phyloP scores from a whole-genome alignment of 2,888 invertebrate species.

The Escarpia spicata region DNA sequence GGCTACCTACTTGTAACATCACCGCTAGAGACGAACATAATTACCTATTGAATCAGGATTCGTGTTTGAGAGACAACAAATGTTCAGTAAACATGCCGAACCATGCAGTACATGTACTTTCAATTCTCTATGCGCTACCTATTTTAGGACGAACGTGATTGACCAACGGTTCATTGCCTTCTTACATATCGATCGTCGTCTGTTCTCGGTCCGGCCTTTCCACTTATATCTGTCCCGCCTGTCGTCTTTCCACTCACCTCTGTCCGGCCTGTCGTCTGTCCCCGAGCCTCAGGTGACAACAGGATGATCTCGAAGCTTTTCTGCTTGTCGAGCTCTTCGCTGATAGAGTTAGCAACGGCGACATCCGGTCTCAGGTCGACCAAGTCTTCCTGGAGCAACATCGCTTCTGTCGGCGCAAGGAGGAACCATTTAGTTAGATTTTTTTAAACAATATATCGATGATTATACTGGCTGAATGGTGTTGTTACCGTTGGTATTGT shows the following conservation, averaged over 20 bases:
- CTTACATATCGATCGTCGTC: background rate
- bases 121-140: too few relatives aligned
- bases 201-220: slow-evolving; percentile 49
- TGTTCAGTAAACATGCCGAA: too few relatives aligned
- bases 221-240: slow-evolving; percentile 57
- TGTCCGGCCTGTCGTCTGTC: slow-evolving; percentile 65
- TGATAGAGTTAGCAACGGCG: background rate
- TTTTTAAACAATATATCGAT: background rate
- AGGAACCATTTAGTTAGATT: background rate
- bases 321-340: slow-evolving; percentile 47
- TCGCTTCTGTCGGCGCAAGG: slow-evolving; percentile 58
- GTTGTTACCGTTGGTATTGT: background rate
- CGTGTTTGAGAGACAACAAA: background rate
- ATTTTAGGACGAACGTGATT: background rate
- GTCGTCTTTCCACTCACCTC: slow-evolving; percentile 59
- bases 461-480: background rate
- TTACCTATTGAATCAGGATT: background rate
- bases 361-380: slow-evolving; percentile 67
- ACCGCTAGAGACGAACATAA: background rate
- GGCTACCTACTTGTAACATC: background rate
- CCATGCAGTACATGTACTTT: too few relatives aligned
- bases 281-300: slow-evolving; percentile 69
- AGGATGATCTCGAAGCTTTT: slow-evolving; percentile 69
- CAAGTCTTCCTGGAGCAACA: slow-evolving; percentile 69
- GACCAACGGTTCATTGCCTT: too few relatives aligned